phyloP scores from a whole-genome alignment of 1,140 invertebrate species.

The Drosophila nigromelanica region DNA sequence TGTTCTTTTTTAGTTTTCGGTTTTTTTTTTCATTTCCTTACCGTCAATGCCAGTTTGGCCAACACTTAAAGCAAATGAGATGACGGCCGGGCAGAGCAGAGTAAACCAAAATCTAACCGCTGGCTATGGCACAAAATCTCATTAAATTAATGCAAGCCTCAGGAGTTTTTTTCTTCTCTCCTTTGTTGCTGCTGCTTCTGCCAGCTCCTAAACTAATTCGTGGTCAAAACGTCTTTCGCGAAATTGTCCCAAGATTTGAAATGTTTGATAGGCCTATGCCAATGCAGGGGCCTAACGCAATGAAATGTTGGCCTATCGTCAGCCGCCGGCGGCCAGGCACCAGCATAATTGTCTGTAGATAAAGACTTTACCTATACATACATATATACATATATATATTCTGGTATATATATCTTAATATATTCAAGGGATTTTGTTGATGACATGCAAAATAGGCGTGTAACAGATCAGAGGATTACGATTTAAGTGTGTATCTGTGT shows the following conservation, averaged over 20 bases:
- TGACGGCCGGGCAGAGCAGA: slow-evolving; percentile 34
- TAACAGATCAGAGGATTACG: slow-evolving; percentile 30
- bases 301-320: slow-evolving; percentile 15
- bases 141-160: slow-evolving; percentile 82
- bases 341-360: slow-evolving; percentile 35
- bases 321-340: slow-evolving; percentile 18
- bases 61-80: slow-evolving; percentile 65
- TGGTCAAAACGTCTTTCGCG: slow-evolving; percentile 56
- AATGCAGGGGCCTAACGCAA: background rate
- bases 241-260: slow-evolving; percentile 59
- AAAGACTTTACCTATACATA: background rate
- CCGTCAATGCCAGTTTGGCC: slow-evolving; percentile 50
- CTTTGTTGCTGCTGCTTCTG: background rate
- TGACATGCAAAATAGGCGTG: slow-evolving; percentile 47
- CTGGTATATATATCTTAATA: background rate
- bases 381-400: slow-evolving; percentile 1
- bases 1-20: too few relatives aligned
- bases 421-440: slow-evolving; percentile 18
- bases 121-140: slow-evolving; percentile 59
- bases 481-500: background rate
- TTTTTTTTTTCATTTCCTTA: slow-evolving; percentile 10
- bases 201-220: slow-evolving; percentile 43
- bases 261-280: slow-evolving; percentile 46
- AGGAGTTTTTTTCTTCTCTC: slow-evolving; percentile 46
- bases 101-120: slow-evolving; percentile 63